Evolutionary conservation across 2,888 invertebrate species (phyloP), one percentile per base, ranked within the genome.

Genomic region (Troides aeacus): DNA sequence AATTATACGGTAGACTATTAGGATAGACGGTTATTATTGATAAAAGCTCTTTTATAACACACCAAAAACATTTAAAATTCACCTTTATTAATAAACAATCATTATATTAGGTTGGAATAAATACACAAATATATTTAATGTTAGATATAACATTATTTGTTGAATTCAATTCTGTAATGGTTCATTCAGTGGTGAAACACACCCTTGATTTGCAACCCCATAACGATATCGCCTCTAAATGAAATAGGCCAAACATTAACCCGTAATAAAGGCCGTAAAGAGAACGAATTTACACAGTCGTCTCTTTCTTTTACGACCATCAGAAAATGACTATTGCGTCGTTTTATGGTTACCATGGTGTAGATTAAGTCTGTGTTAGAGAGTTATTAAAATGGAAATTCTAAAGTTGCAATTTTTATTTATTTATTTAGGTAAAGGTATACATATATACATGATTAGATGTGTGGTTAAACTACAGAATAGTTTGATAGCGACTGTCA

Each of bases 161-260:
- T 23, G 1, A 21, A 24, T 58, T 8, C 24, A 24, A 21, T 58
- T 58, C 5, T 23, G 23, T 58, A 58, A 58, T 58, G 24, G 23
- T 24, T 24, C 2, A 24, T 58, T 58, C 24, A 58, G 24, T 21
- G 21, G 24, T n/a, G 21, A 39, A 23, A 53, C 5, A 39, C 61
- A 21, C 23, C 62, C 36, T 39, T 42, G 58, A 65, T 65, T 65
- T 65, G 64, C 46, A 65, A 65, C 64, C 65, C 59, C 65, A 59
- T 66, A 59, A 68, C 50, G 58, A 58, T 23, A 50, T 15, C 58
- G 50, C 39, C 50, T 46, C 57, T 23, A 57, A 67, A 67, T 62
- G 36, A 64, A 68, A 68, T 68, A 64, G 68, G 53, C 56, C 68
- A 64, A 60, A 68, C 68, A 68, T 64, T 64, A 68, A 59, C 64